Percentiles rank a stretch among this genome's conserved stretches.
Evolutionary conservation across 2,113 vertebrate species (phyloP).

Genomic region (Antennarius striatus): DNA sequence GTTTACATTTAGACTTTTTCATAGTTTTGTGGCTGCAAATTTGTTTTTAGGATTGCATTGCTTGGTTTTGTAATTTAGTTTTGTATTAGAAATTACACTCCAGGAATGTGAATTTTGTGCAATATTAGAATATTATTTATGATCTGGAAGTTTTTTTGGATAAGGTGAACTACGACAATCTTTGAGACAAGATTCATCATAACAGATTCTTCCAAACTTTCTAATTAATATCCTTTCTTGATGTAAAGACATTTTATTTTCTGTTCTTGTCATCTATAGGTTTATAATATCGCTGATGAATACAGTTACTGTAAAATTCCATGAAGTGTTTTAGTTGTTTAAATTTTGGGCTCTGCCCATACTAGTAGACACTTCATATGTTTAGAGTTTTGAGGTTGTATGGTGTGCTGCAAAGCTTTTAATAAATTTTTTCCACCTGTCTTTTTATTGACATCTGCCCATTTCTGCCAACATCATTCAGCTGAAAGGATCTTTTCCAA

Average conservation of each 20-base stretch:
- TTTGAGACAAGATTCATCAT: slow-evolving; percentile 1
- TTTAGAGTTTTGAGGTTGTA: background rate
- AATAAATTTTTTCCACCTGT: slow-evolving; percentile 26
- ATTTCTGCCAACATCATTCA: background rate
- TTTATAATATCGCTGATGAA: background rate
- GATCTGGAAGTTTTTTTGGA: background rate
- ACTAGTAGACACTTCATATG: slow-evolving; percentile 3
- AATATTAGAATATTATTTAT: slow-evolving; percentile 44
- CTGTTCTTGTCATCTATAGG: too few species aligned
- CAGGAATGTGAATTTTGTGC: slow-evolving; percentile 34
- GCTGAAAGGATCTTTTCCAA: background rate
- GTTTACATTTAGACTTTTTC: background rate
- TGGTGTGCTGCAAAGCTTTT: slow-evolving; percentile 24
- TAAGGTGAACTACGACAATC: slow-evolving; percentile 30
- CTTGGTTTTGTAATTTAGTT: slow-evolving; percentile 7
- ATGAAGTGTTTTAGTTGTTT: slow-evolving; percentile 9
- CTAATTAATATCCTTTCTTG: background rate
- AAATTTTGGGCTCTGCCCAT: slow-evolving; percentile 10
- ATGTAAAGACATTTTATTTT: too few species aligned
- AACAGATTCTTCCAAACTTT: slow-evolving; percentile 2
- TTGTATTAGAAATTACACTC: background rate
- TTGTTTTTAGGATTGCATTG: slow-evolving; percentile 27
- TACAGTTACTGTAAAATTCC: slow-evolving; percentile 10
- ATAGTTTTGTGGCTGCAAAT: slow-evolving; percentile 4
- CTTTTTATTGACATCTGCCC: background rate